phyloP scores from a whole-genome alignment of 2,888 invertebrate genomes.

The Apodemia hepburni region DNA sequence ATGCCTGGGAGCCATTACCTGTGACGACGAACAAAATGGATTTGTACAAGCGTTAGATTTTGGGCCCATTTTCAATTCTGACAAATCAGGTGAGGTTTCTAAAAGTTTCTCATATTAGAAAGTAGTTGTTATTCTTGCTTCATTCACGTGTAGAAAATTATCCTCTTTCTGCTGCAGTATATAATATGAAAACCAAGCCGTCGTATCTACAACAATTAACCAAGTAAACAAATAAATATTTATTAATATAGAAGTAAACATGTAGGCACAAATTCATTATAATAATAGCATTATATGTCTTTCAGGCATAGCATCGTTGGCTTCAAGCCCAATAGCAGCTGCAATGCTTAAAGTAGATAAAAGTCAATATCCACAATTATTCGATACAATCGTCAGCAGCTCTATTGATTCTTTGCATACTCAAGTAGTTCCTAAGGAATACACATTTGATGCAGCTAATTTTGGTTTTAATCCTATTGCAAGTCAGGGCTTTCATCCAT shows the following conservation, averaged over 20 bases:
- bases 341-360: constrained; percentile 69
- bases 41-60: constrained; percentile 79
- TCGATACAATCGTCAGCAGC: constrained; percentile 72
- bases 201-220: neutral
- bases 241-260: neutral
- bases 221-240: neutral
- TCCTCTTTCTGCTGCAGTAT: neutral
- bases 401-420: constrained; percentile 68
- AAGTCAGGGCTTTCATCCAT: constrained; percentile 61
- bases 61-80: constrained; percentile 70
- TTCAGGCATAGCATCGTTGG: constrained; percentile 69
- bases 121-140: neutral
- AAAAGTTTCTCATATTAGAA: constrained; percentile 12
- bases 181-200: neutral
- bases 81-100: constrained; percentile 52
- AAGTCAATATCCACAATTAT: constrained; percentile 65
- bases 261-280: constrained; percentile 3
- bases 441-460: constrained; percentile 60
- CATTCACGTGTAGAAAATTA: neutral
- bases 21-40: constrained; percentile 56
- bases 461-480: constrained; percentile 74
- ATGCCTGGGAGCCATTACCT: constrained; percentile 56
- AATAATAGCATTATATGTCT: constrained; percentile 33
- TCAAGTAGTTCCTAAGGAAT: constrained; percentile 60
- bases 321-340: constrained; percentile 65